These are phyloP conservation scores for Sorex fumeus DNA, from an alignment of 2,113 vertebrate species.

Conservation along the genomic window DNA sequence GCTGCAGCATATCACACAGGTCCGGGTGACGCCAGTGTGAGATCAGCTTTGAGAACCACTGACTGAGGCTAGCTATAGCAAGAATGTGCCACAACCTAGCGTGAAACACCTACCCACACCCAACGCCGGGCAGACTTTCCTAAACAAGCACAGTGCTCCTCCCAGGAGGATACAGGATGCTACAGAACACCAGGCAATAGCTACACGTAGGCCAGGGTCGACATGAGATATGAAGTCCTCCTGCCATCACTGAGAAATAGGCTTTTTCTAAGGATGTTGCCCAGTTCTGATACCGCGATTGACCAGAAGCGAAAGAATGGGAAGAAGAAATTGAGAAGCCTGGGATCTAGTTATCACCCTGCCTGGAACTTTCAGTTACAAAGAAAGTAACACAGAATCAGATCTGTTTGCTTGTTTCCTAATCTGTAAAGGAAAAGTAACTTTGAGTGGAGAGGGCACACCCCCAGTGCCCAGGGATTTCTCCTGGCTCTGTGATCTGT, in stretches of 20 bases:
- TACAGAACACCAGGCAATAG: neutral
- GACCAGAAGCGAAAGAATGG: neutral
- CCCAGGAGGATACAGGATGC: neutral
- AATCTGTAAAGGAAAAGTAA: neutral
- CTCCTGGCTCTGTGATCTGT: no score
- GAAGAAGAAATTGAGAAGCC: neutral
- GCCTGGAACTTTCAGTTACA: neutral
- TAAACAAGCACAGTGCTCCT: neutral
- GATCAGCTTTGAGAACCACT: no score
- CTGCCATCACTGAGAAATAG: neutral
- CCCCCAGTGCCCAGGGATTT: no score
- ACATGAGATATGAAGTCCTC: neutral
- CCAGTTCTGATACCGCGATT: neutral
- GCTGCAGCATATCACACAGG: no score
- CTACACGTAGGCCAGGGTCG: neutral
- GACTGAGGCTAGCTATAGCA: neutral
- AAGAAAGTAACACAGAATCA: constrained; percentile 2
- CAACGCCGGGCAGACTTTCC: neutral
- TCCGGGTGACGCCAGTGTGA: no score
- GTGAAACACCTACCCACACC: no score
- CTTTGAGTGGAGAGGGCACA: no score
- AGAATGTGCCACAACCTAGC: neutral
- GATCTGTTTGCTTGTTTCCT: constrained; percentile 7
- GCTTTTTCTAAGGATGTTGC: neutral
- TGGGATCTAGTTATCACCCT: neutral